These are phyloP conservation scores for Heliocidaris erythrogramma DNA, from an alignment of 35 echinoderm and acorn worm species.

Conservation along the genomic window DNA sequence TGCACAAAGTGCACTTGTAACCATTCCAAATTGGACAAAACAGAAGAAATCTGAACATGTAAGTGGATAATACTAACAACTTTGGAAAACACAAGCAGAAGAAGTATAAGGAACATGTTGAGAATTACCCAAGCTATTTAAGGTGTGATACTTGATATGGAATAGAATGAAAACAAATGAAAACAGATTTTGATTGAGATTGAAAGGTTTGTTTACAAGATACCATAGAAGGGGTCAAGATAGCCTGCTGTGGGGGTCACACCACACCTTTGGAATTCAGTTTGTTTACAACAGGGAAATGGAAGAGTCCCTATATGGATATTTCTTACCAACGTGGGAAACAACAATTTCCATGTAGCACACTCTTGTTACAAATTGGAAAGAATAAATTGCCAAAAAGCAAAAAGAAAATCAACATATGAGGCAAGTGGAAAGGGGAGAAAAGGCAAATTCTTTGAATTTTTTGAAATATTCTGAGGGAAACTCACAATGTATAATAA, in stretches of 20 bases:
- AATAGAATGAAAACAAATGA: neutral
- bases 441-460: neutral
- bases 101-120: neutral
- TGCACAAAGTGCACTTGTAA: neutral
- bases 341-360: slow-evolving; percentile 16
- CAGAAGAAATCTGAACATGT: neutral
- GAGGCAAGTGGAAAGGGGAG: neutral
- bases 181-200: neutral
- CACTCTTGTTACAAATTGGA: neutral
- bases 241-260: neutral
- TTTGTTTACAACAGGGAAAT: neutral
- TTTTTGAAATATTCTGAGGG: neutral
- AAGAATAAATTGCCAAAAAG: neutral
- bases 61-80: neutral
- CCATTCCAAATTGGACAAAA: slow-evolving; percentile 6
- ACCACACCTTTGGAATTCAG: neutral
- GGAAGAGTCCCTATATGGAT: neutral
- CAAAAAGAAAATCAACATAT: neutral
- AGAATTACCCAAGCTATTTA: neutral
- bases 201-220: neutral
- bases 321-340: neutral
- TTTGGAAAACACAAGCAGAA: neutral
- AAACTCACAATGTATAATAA: too few species aligned
- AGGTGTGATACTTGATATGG: neutral
- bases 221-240: neutral